phyloP scores from a whole-genome alignment of 2,888 invertebrate species.

The Eristalinus sepulchralis region DNA sequence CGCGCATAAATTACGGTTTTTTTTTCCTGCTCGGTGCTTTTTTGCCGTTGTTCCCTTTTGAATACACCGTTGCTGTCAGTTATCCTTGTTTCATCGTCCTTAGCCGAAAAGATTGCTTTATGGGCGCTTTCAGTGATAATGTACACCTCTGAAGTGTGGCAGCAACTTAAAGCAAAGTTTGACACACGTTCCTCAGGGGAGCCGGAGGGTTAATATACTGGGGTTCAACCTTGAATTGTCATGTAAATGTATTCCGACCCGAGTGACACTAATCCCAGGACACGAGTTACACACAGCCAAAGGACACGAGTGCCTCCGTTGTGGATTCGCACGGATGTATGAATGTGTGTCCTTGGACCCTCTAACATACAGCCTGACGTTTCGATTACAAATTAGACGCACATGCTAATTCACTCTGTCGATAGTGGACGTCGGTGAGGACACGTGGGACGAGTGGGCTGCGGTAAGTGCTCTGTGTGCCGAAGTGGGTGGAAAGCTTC shows the following conservation, averaged over 20 bases:
- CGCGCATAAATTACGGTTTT: constrained; percentile 59
- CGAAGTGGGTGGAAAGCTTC: background rate
- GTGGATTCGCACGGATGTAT: background rate
- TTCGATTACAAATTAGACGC: constrained; percentile 50
- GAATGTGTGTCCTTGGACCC: constrained; percentile 32
- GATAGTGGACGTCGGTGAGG: constrained; percentile 30
- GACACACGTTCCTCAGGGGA: constrained; percentile 17
- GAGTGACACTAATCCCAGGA: constrained; percentile 55
- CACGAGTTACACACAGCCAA: constrained; percentile 35
- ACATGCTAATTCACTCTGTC: constrained; percentile 50
- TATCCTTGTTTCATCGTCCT: constrained; percentile 11
- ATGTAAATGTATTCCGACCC: constrained; percentile 64
- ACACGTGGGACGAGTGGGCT: background rate
- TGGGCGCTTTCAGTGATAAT: constrained; percentile 49
- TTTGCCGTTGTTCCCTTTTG: constrained; percentile 3
- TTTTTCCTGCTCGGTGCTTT: background rate
- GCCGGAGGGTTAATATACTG: constrained; percentile 40
- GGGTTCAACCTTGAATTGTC: constrained; percentile 63
- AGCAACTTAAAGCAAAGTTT: constrained; percentile 48
- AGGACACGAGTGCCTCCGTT: constrained; percentile 21
- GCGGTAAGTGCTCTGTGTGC: background rate
- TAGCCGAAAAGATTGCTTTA: constrained; percentile 54
- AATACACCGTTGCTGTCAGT: constrained; percentile 21
- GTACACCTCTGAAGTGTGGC: constrained; percentile 33
- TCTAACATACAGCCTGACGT: constrained; percentile 36